Conservation (phyloP, 2,113 vertebrate genomes). For the Pipra filicauda region DNA sequence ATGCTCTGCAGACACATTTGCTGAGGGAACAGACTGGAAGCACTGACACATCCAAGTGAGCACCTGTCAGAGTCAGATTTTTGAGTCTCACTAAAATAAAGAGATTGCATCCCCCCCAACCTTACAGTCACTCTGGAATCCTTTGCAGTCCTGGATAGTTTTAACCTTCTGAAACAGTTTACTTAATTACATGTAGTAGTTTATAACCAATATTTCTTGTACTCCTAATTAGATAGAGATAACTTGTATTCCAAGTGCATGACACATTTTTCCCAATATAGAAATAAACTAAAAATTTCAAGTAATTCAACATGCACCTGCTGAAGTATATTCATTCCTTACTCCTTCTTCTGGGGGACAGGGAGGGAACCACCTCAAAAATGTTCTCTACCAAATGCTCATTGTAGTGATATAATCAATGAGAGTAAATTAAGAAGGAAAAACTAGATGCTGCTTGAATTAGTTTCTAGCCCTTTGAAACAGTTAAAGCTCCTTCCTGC, state of each 20-base stretch:
- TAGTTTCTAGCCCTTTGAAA: neutral
- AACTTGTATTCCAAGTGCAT: neutral
- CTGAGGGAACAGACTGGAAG: neutral
- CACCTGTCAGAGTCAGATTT: neutral
- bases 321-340: neutral
- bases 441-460: neutral
- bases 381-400: neutral
- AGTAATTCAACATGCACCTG: neutral
- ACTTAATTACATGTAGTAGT: neutral
- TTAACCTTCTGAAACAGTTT: neutral
- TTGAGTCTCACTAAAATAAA: neutral
- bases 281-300: neutral
- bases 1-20: accelerated
- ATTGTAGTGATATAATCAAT: neutral
- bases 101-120: neutral
- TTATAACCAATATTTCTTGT: neutral
- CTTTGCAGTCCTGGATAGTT: neutral
- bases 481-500: neutral
- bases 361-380: neutral
- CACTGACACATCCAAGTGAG: neutral
- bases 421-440: neutral
- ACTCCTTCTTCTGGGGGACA: neutral
- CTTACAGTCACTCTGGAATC: neutral
- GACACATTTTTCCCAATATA: neutral
- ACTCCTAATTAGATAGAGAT: neutral